Evolutionary conservation across 2,113 vertebrate genomes (phyloP).

Genomic region (Ceyx cyanopectus): DNA sequence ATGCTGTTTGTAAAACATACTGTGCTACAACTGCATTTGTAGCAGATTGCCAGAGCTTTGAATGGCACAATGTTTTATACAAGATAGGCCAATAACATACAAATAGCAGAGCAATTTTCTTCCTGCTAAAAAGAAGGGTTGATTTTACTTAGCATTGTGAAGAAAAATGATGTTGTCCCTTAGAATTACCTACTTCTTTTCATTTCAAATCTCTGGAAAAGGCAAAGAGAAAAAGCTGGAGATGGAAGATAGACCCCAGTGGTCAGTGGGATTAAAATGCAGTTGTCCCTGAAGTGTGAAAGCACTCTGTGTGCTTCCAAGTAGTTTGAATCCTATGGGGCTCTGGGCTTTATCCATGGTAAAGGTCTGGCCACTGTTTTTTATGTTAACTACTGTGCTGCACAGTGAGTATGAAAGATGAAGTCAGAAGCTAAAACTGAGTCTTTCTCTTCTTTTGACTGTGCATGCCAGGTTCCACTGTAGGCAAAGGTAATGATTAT

Average conservation of each 20-base stretch:
- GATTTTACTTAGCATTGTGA: background rate
- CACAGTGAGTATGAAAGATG: background rate
- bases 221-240: background rate
- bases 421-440: background rate
- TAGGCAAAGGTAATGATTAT: background rate
- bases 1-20: background rate
- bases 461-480: background rate
- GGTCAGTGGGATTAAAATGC: background rate
- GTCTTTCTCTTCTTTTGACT: background rate
- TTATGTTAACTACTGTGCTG: background rate
- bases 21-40: background rate
- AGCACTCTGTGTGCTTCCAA: background rate
- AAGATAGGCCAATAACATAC: background rate
- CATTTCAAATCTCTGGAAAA: background rate
- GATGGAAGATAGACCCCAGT: background rate
- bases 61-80: background rate
- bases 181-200: background rate
- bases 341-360: background rate
- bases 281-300: background rate
- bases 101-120: background rate
- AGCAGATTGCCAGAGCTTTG: background rate
- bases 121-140: background rate
- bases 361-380: background rate
- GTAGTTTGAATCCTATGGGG: background rate
- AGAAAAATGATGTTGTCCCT: background rate